Evolutionary conservation across 2,888 invertebrate genomes (phyloP), one percentile per base, ranked within the genome.

Genomic region (Luperina nickerlii): DNA sequence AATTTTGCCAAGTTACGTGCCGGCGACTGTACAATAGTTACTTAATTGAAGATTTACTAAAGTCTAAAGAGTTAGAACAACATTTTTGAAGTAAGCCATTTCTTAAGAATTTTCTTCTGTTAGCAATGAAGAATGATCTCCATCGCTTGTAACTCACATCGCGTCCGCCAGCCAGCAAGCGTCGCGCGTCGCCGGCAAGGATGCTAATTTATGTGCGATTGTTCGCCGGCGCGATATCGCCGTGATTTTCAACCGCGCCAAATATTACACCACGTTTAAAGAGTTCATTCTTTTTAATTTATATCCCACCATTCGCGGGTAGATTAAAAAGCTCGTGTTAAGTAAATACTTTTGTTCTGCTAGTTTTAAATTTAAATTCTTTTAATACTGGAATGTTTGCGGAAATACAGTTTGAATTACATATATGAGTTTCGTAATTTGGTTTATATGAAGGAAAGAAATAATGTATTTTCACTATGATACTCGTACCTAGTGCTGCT

Each of bases 151-250:
- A 48, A 42, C 66, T 84, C 65, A 63, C 60, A 48, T 82, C 88
- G 70, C 76, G 54, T 20, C 65, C 65, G 45, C 73, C 71, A 81
- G 72, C 72, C 76, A 72, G 67, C 78, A 8, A 76, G 80, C 81
- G 81, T 78, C 78, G 83, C 86, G 83, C 83, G 83, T 83, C 79
- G 88, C 67, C 71, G 81, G 76, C 86, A 78, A 82, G 84, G 85
- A 85, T 84, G 86, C 86, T 91, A 91, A 91, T 91, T 89, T 88
- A 91, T 88, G 87, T 83, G 83, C 86, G 85, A 88, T 90, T 89
- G 88, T 89, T 88, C 88, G 82, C 84, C 79, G 71, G 76, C 82
- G 86, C 87, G 89, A 87, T 90, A 86, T 74, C 88, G 65, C 79
- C 68, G 84, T 88, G 86, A 87, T 88, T 91, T 82, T 72, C 79